phyloP scores from a whole-genome alignment of 2,888 invertebrate genomes.

The Synergus laeviventris region DNA sequence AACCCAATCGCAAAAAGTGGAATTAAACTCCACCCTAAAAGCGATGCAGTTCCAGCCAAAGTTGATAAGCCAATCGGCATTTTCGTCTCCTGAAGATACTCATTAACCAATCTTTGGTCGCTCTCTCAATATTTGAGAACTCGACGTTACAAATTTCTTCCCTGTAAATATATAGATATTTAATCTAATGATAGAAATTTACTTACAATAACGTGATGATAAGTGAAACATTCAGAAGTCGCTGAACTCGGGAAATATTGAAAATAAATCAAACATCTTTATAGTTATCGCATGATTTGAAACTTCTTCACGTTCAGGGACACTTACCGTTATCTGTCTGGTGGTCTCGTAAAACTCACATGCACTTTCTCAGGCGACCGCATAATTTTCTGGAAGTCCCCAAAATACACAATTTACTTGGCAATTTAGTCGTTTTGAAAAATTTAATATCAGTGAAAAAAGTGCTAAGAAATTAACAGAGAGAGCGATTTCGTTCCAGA shows the following conservation, averaged over 20 bases:
- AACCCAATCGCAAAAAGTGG: constrained; percentile 89
- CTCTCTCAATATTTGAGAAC: neutral
- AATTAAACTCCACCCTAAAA: constrained; percentile 83
- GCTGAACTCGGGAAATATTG: neutral
- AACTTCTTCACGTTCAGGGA: neutral
- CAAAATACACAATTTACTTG: neutral
- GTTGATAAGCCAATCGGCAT: constrained; percentile 76
- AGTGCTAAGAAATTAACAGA: neutral
- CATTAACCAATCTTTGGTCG: neutral
- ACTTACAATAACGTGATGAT: neutral
- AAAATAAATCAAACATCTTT: neutral
- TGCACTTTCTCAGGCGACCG: constrained; percentile 49
- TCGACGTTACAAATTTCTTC: neutral
- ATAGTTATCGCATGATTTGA: neutral
- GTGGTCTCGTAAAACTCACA: constrained; percentile 50
- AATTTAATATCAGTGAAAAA: neutral
- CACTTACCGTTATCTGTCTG: constrained; percentile 54
- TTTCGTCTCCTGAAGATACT: constrained; percentile 56
- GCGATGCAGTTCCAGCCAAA: constrained; percentile 77
- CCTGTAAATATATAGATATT: neutral
- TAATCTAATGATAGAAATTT: neutral
- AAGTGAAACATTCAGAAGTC: neutral
- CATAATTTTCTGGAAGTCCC: constrained; percentile 40
- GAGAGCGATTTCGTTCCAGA: constrained; percentile 47
- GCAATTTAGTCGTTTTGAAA: neutral